phyloP scores from a whole-genome alignment of 2,888 invertebrate species.

The Drosophila prolongata region DNA sequence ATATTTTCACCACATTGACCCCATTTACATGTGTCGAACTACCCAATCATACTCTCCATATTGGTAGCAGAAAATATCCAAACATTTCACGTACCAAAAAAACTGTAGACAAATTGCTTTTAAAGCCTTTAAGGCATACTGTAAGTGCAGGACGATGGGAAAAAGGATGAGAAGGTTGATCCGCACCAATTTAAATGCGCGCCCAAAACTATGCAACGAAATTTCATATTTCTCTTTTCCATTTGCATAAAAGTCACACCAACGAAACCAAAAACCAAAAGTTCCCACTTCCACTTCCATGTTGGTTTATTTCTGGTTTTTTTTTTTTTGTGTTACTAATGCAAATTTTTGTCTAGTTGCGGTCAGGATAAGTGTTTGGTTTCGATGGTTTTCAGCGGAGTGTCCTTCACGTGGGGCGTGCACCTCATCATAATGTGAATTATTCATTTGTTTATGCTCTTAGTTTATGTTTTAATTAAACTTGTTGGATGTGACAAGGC shows the following conservation, averaged over 20 bases:
- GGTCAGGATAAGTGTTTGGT: slow-evolving; percentile 42
- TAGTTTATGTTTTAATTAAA: slow-evolving; percentile 78
- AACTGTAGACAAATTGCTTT: slow-evolving; percentile 67
- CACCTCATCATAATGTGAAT: slow-evolving; percentile 65
- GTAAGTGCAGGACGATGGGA: slow-evolving; percentile 8
- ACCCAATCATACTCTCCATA: background rate
- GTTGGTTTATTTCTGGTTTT: background rate
- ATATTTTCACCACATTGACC: no score
- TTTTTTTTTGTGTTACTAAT: slow-evolving; percentile 10
- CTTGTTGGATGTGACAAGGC: slow-evolving; percentile 5
- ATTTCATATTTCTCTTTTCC: slow-evolving; percentile 39
- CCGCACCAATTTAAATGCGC: slow-evolving; percentile 64
- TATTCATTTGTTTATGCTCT: slow-evolving; percentile 76
- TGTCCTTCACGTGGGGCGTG: slow-evolving; percentile 28
- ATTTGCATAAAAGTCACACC: slow-evolving; percentile 64
- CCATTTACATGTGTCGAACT: background rate
- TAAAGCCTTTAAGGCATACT: slow-evolving; percentile 72
- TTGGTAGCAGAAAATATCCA: slow-evolving; percentile 10
- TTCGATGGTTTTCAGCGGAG: slow-evolving; percentile 15
- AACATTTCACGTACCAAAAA: slow-evolving; percentile 19
- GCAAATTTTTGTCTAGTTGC: slow-evolving; percentile 44
- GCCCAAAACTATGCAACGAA: slow-evolving; percentile 67
- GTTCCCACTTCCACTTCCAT: slow-evolving; percentile 12
- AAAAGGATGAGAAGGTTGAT: slow-evolving; percentile 17
- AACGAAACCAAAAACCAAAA: slow-evolving; percentile 18